These are phyloP conservation scores for Acleris laterana DNA, from an alignment of 2,888 invertebrate species.

Conservation along the genomic window DNA sequence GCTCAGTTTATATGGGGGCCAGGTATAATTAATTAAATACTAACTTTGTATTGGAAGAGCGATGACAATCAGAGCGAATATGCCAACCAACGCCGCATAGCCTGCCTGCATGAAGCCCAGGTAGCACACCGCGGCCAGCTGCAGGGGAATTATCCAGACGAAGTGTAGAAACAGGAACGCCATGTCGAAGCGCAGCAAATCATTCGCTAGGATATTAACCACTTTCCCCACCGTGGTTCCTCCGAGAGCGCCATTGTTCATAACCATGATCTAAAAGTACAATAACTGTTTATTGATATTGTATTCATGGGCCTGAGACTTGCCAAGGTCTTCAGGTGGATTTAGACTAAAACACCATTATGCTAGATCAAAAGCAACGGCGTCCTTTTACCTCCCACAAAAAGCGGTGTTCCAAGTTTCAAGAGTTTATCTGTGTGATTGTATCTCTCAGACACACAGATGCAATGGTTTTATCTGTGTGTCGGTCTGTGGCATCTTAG, in stretches of 20 bases:
- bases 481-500: too few species aligned
- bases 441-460: too few species aligned
- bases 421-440: too few species aligned
- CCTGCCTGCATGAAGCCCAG: slow-evolving; percentile 89
- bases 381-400: too few species aligned
- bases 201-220: slow-evolving; percentile 94
- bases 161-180: slow-evolving; percentile 90
- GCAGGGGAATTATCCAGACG: slow-evolving; percentile 91
- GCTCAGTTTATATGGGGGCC: too few species aligned
- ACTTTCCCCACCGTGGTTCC: slow-evolving; percentile 94
- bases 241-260: slow-evolving; percentile 86
- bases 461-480: too few species aligned
- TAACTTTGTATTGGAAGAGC: slow-evolving; percentile 91
- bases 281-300: background rate
- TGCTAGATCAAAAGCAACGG: too few species aligned
- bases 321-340: too few species aligned
- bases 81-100: slow-evolving; percentile 87
- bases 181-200: slow-evolving; percentile 93
- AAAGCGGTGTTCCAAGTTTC: too few species aligned
- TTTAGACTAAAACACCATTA: too few species aligned
- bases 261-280: slow-evolving; percentile 70
- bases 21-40: background rate
- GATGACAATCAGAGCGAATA: slow-evolving; percentile 86
- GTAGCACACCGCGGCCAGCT: slow-evolving; percentile 86
- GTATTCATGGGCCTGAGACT: too few species aligned